Conservation (phyloP, 2,797 vertebrate genomes). For the Benthosema pterotum region DNA sequence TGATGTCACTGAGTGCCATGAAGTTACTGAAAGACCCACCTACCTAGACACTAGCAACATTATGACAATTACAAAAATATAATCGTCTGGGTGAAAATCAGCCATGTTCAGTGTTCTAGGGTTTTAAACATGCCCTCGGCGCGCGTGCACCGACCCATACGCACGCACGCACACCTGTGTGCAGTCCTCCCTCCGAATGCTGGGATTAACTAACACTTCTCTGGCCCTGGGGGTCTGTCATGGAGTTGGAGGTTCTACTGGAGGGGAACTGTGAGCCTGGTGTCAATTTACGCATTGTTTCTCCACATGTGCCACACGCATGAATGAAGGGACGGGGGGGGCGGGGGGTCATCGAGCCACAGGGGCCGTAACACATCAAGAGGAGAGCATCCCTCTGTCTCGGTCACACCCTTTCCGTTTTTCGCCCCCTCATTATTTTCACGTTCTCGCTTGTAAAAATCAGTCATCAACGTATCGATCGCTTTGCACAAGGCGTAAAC, state of each 20-base stretch:
- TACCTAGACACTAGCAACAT: no score
- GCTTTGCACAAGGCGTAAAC: no score
- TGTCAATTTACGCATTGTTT: conserved; percentile 48
- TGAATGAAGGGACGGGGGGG: conserved; percentile 31
- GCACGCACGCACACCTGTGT: not conserved
- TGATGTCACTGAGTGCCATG: no score
- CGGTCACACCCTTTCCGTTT: not conserved
- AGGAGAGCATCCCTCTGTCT: not conserved
- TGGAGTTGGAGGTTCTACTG: conserved; percentile 14
- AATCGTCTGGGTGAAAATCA: no score
- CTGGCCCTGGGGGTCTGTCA: conserved; percentile 40
- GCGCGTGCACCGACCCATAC: no score
- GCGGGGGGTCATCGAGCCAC: not conserved
- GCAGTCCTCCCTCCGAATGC: conserved; percentile 18
- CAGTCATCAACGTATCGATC: no score
- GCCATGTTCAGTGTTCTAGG: no score
- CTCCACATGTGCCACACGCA: conserved; percentile 30
- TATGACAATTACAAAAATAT: no score
- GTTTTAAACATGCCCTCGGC: not conserved
- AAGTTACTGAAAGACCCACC: no score
- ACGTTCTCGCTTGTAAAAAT: no score
- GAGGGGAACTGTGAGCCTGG: conserved; percentile 47
- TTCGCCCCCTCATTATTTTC: no score
- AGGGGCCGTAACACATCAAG: conserved; percentile 7
- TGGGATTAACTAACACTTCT: conserved; percentile 47